Conservation (phyloP, 2,113 vertebrate species). For the Lathamus discolor region DNA sequence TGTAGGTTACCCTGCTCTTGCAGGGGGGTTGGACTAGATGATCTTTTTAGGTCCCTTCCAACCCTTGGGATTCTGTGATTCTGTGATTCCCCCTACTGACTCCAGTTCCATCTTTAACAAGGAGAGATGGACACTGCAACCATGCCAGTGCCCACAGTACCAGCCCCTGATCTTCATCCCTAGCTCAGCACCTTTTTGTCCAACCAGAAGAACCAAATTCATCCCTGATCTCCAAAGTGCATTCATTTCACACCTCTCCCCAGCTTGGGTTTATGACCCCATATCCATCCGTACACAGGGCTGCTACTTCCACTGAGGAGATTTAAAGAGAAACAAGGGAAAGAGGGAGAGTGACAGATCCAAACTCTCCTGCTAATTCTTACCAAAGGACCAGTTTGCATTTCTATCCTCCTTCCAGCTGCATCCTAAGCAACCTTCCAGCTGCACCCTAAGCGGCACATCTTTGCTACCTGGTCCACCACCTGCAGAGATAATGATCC, state of each 20-base stretch:
- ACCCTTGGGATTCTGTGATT: too few species aligned
- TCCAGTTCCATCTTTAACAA: background rate
- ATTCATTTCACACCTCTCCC: background rate
- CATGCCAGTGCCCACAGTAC: fast-evolving
- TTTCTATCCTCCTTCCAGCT: background rate
- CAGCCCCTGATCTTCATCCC: background rate
- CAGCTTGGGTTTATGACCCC: background rate
- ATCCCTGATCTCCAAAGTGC: background rate
- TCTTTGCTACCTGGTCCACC: background rate
- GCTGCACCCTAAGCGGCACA: background rate
- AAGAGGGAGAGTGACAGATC: fast-evolving
- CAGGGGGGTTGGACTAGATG: too few species aligned
- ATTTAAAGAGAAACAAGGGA: background rate
- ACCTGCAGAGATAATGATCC: background rate
- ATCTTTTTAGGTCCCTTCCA: too few species aligned
- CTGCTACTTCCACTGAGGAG: background rate
- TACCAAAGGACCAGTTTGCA: background rate
- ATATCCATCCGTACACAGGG: background rate
- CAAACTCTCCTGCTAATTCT: background rate
- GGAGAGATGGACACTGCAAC: too few species aligned
- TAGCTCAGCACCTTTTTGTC: background rate
- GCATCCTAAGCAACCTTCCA: background rate
- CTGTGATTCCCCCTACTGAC: background rate
- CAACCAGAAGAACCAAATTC: background rate
- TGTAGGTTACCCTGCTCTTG: too few species aligned